phyloP scores from a whole-genome alignment of 1,140 invertebrate species.

The Lepidotrigona ventralis region DNA sequence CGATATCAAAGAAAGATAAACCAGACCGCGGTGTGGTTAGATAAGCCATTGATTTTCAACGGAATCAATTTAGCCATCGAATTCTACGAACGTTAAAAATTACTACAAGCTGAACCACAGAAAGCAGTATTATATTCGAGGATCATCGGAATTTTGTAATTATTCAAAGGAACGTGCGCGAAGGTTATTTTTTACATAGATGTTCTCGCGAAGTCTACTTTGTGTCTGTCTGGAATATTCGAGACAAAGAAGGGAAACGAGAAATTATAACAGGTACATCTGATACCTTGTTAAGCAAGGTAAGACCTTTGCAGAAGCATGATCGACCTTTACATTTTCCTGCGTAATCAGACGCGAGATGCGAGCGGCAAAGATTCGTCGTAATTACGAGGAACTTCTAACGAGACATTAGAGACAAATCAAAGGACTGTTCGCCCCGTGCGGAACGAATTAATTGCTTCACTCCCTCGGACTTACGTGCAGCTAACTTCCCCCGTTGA shows the following conservation, averaged over 20 bases:
- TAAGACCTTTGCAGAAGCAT: background rate
- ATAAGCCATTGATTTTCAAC: slow-evolving; percentile 45
- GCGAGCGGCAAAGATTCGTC: slow-evolving; percentile 21
- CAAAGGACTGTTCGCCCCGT: slow-evolving; percentile 22
- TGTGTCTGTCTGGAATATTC: background rate
- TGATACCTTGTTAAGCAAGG: background rate
- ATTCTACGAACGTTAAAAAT: slow-evolving; percentile 11
- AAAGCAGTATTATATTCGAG: background rate
- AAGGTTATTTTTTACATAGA: background rate
- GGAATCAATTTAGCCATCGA: background rate
- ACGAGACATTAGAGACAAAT: slow-evolving; percentile 37
- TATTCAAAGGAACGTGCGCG: background rate
- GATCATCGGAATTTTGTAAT: background rate
- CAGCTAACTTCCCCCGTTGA: background rate
- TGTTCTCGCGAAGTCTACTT: background rate
- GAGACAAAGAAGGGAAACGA: background rate
- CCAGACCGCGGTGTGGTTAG: slow-evolving; percentile 36
- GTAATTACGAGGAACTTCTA: slow-evolving; percentile 48
- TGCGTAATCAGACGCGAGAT: slow-evolving; percentile 3
- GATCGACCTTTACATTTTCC: background rate
- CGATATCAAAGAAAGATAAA: slow-evolving; percentile 40
- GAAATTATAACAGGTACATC: background rate
- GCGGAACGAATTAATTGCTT: slow-evolving; percentile 44
- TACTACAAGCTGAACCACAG: background rate
- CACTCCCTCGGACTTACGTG: background rate